phyloP scores from a whole-genome alignment of 2,888 invertebrate species.

The Brachyptera putata region DNA sequence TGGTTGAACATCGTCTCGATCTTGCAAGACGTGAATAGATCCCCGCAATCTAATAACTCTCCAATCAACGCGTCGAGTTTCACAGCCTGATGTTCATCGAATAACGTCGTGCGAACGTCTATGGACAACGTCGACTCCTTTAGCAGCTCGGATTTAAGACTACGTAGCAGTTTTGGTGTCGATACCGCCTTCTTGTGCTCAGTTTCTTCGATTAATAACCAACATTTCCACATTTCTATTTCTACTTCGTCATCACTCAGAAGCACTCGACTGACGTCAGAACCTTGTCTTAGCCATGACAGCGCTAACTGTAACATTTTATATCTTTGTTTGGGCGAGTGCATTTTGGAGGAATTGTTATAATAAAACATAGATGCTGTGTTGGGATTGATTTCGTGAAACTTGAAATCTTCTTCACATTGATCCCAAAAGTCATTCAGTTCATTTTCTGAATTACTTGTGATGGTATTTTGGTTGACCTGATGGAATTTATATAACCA shows the following conservation, averaged over 20 bases:
- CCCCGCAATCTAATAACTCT: constrained; percentile 53
- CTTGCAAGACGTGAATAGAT: constrained; percentile 58
- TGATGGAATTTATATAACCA: constrained; percentile 7
- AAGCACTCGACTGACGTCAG: constrained; percentile 39
- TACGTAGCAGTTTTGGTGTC: neutral
- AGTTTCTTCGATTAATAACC: constrained; percentile 34
- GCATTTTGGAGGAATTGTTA: constrained; percentile 51
- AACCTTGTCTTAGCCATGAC: constrained; percentile 24
- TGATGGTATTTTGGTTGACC: constrained; percentile 38
- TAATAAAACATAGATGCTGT: constrained; percentile 61
- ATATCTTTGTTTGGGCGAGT: constrained; percentile 41
- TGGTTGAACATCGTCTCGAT: constrained; percentile 47
- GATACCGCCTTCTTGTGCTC: too few species aligned
- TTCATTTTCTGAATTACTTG: constrained; percentile 43
- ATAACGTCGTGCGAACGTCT: neutral
- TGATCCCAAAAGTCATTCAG: constrained; percentile 53
- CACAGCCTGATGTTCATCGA: neutral
- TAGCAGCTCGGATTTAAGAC: neutral
- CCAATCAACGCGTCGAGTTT: constrained; percentile 45
- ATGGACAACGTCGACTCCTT: neutral
- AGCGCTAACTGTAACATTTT: constrained; percentile 25
- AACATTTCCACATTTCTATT: constrained; percentile 46
- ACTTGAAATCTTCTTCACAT: constrained; percentile 59
- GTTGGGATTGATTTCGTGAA: constrained; percentile 56
- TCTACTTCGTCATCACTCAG: constrained; percentile 40